Percentiles rank a stretch among this genome's conserved stretches.
Conservation (phyloP, 2,113 vertebrate genomes). For the Meleagris gallopavo region DNA sequence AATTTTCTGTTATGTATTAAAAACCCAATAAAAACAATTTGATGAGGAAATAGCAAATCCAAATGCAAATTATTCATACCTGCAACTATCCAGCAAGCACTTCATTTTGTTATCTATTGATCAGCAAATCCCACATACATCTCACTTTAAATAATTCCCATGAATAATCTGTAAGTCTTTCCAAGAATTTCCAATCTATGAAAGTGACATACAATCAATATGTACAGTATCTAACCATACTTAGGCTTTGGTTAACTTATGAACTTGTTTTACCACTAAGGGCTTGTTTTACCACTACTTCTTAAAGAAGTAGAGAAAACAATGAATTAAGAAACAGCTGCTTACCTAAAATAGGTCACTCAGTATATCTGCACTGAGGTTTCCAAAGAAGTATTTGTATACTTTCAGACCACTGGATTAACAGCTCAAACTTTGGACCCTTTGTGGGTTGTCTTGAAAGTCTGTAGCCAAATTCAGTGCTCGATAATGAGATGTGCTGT, state of each 20-base stretch:
- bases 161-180: conserved; percentile 57
- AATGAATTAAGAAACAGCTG: background rate
- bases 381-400: background rate
- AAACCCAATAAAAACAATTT: background rate
- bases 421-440: background rate
- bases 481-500: background rate
- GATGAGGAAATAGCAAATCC: background rate
- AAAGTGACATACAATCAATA: conserved; percentile 69
- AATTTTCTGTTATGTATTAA: background rate
- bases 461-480: background rate
- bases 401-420: background rate
- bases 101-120: conserved; percentile 2
- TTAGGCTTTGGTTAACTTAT: background rate
- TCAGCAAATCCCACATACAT: conserved; percentile 6
- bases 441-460: background rate
- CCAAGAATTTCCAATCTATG: conserved; percentile 66
- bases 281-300: background rate
- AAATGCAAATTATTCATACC: background rate
- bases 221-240: background rate
- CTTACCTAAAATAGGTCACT: background rate
- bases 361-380: background rate
- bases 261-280: background rate
- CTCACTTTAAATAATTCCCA: background rate
- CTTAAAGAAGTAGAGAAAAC: background rate
- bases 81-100: background rate